A percentile compares a stretch with the other conserved stretches of the same genome.
Evolutionary conservation across 2,113 vertebrate genomes (phyloP).

Genomic region (Pelecanoides urinatrix): DNA sequence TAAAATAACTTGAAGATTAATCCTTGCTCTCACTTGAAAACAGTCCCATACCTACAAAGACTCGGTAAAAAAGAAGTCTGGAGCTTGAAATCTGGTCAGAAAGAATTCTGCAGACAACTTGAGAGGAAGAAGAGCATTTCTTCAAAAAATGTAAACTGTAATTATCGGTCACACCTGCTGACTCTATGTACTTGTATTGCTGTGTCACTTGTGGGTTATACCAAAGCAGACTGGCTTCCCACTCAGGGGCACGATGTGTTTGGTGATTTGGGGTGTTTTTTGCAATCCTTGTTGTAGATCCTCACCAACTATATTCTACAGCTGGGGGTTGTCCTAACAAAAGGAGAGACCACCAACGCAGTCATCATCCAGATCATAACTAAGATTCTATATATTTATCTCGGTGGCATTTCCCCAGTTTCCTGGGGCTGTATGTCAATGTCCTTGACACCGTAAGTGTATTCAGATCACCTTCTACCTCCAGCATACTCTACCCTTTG

Average conservation of each 20-base stretch:
- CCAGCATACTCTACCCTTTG: not conserved
- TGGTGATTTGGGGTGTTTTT: not conserved
- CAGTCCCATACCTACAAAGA: not conserved
- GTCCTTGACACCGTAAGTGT: not conserved
- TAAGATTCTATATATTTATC: not conserved
- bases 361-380: not conserved
- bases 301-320: not conserved
- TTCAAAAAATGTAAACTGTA: not conserved
- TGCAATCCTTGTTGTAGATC: not conserved
- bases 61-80: not conserved
- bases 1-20: not conserved
- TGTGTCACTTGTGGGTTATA: not conserved
- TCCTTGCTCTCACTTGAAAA: not conserved
- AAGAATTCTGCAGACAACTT: not conserved
- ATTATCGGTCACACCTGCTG: not conserved
- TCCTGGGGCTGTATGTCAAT: not conserved
- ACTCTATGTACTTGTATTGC: not conserved
- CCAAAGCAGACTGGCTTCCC: not conserved
- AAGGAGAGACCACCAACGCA: not conserved
- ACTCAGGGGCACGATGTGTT: accelerated
- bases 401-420: not conserved
- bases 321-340: not conserved
- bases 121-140: not conserved
- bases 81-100: not conserved
- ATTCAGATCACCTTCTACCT: not conserved